Conservation (phyloP, 2,888 invertebrate genomes). For the Lepidocyrtinus sp. region DNA sequence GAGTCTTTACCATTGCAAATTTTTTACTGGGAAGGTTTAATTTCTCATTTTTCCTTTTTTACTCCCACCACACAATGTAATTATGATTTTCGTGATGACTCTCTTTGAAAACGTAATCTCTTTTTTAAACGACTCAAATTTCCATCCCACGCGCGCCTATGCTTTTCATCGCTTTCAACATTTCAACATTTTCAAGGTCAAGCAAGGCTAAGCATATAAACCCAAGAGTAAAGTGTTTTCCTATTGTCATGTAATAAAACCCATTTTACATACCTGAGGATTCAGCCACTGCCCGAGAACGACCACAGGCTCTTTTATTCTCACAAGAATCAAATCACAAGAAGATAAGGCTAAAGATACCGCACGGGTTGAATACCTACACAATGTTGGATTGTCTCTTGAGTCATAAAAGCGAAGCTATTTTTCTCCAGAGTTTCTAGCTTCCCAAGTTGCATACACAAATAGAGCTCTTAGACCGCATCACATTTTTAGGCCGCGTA, state of each 20-base stretch:
- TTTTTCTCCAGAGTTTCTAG: slow-evolving; percentile 1
- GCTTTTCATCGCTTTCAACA: neutral
- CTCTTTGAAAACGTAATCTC: neutral
- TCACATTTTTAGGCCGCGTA: neutral
- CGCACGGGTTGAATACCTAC: slow-evolving; percentile 6
- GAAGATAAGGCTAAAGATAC: neutral
- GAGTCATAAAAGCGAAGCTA: neutral
- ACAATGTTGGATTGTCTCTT: neutral
- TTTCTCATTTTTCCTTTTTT: neutral
- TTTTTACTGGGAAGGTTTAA: neutral
- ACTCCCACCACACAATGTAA: slow-evolving; percentile 13
- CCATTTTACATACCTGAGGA: neutral
- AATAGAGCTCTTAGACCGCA: neutral
- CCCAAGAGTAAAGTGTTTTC: neutral
- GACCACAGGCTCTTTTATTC: neutral
- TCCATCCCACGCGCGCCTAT: slow-evolving; percentile 1
- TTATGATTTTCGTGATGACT: neutral
- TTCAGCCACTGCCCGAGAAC: neutral
- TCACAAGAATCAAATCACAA: neutral
- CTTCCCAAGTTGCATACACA: too few relatives aligned
- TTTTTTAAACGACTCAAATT: neutral
- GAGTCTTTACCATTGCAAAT: neutral
- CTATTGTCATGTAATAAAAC: neutral
- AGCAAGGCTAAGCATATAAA: slow-evolving; percentile 30
- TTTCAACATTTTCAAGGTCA: slow-evolving; percentile 32